Percentiles rank a stretch among this genome's conserved stretches.
phyloP scores from a whole-genome alignment of 2,797 vertebrate species.

The Rousettus madagascariensis region DNA sequence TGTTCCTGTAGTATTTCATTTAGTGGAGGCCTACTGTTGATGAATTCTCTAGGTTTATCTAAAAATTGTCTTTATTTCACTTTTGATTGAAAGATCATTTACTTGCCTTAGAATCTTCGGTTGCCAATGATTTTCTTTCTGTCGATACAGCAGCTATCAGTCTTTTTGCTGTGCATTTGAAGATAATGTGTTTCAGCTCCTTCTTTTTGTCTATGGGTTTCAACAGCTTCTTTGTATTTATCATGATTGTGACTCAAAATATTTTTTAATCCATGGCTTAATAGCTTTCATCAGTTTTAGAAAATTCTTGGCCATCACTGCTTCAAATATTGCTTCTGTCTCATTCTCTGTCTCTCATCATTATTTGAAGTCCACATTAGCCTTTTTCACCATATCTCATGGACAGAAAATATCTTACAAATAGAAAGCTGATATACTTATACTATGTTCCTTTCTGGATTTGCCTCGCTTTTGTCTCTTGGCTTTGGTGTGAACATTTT shows the following conservation, averaged over 20 bases:
- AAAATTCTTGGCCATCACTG: neutral
- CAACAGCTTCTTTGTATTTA: neutral
- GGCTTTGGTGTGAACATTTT: neutral
- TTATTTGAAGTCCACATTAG: neutral
- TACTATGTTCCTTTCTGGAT: neutral
- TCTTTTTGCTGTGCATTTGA: neutral
- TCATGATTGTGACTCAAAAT: neutral
- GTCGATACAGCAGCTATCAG: neutral
- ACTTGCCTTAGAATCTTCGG: neutral
- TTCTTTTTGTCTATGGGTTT: neutral
- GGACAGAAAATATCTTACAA: neutral
- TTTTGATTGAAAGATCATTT: conserved; percentile 4
- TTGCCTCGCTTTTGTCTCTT: neutral
- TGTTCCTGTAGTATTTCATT: neutral
- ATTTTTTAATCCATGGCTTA: neutral
- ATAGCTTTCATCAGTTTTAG: neutral
- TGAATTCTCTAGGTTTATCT: neutral
- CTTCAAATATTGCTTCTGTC: neutral
- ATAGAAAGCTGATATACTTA: neutral
- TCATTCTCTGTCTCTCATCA: neutral
- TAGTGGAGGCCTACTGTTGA: neutral
- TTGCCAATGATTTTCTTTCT: neutral
- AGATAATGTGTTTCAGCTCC: neutral
- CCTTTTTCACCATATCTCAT: neutral
- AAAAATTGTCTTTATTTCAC: neutral